Conservation (phyloP, 2,888 invertebrate species). For the Calliphora vomitoria region DNA sequence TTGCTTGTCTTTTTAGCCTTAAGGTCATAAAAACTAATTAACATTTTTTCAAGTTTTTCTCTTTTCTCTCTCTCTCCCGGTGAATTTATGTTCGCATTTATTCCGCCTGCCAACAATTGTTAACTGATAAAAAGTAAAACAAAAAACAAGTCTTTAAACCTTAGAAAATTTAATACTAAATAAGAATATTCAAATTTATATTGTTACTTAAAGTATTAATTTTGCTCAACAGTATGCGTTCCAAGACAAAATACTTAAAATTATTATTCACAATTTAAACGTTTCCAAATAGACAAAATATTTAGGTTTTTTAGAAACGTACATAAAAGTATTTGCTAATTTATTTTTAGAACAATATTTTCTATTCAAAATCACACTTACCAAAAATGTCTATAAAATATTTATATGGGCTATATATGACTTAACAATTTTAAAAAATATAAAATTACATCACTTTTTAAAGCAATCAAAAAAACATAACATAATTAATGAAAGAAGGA, state of each 20-base stretch:
- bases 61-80: conserved; percentile 74
- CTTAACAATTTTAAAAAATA: not conserved
- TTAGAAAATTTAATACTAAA: not conserved
- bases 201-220: not conserved
- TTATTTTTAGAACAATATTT: not conserved
- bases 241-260: not conserved
- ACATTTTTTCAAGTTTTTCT: conserved; percentile 78
- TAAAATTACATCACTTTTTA: not conserved
- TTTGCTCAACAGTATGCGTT: not conserved
- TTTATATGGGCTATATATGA: no score
- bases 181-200: conserved; percentile 25
- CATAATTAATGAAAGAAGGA: not conserved
- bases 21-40: conserved; percentile 82
- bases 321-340: not conserved
- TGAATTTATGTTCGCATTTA: conserved; percentile 8
- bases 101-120: conserved; percentile 27
- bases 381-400: no score
- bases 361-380: not conserved
- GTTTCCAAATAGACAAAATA: not conserved
- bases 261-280: not conserved
- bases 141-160: conserved; percentile 23
- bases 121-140: conserved; percentile 11
- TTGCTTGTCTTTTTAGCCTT: conserved; percentile 76
- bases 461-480: not conserved
- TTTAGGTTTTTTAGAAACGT: not conserved